Evolutionary conservation across 2,888 invertebrate species (phyloP).

Genomic region (Drosophila emarginata): DNA sequence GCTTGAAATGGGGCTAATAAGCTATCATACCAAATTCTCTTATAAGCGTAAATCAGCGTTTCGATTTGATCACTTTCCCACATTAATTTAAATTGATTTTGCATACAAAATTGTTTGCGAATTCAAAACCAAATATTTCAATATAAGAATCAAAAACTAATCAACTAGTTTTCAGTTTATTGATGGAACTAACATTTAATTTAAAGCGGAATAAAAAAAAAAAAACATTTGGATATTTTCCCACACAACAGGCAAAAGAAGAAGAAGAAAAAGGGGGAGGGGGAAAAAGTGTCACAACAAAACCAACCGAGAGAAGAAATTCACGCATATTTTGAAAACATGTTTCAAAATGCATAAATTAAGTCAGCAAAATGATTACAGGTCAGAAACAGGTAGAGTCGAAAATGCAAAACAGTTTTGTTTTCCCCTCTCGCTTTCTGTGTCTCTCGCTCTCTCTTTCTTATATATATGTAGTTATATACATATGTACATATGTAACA

Average conservation of each 20-base stretch:
- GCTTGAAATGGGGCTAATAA: neutral
- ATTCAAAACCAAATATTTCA: neutral
- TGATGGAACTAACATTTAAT: neutral
- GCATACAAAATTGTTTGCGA: neutral
- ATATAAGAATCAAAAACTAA: neutral
- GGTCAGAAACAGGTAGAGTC: constrained; percentile 4
- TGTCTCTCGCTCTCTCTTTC: neutral
- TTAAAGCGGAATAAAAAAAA: neutral
- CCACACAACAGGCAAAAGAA: constrained; percentile 52
- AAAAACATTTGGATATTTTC: constrained; percentile 45
- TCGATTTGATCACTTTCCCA: neutral
- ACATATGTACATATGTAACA: no score
- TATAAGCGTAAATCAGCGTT: neutral
- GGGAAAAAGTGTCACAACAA: constrained; percentile 52
- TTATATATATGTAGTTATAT: no score
- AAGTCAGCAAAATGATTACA: constrained; percentile 30
- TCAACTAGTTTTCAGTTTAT: neutral
- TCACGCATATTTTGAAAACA: constrained; percentile 51
- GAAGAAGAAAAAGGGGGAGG: no score
- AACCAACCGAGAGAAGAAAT: constrained; percentile 16
- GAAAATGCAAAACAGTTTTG: constrained; percentile 60
- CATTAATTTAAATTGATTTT: constrained; percentile 3
- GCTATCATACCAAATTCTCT: no score
- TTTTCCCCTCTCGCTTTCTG: neutral
- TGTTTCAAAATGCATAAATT: constrained; percentile 72